phyloP scores from a whole-genome alignment of 1,140 invertebrate genomes.

The Acyrthosiphon pisum region DNA sequence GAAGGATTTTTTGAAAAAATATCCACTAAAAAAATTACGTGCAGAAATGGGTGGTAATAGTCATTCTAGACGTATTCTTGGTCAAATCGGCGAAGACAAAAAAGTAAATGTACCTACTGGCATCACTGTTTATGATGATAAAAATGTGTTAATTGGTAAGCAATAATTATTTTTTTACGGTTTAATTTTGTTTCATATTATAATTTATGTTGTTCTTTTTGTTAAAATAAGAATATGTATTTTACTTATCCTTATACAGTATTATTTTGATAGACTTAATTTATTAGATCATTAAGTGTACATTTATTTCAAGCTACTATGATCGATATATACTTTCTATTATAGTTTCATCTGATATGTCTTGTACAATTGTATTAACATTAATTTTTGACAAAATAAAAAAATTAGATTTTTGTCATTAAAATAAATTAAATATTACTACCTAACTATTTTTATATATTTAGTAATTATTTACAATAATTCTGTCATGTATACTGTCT shows the following conservation, averaged over 20 bases:
- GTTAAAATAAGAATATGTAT: not conserved
- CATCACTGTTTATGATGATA: conserved; percentile 73
- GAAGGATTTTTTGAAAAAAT: conserved; percentile 66
- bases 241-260: not conserved
- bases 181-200: not conserved
- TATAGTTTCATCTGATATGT: too few relatives aligned
- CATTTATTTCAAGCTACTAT: too few relatives aligned
- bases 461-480: not conserved
- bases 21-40: conserved; percentile 68
- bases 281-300: too few relatives aligned
- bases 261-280: not conserved
- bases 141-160: conserved; percentile 69
- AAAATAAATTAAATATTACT: too few relatives aligned
- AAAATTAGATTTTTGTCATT: too few relatives aligned
- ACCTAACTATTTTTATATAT: not conserved
- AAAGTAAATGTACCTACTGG: conserved; percentile 80
- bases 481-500: not conserved
- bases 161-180: conserved; percentile 6
- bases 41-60: conserved; percentile 77
- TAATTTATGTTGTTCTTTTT: not conserved
- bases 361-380: too few relatives aligned
- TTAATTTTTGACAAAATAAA: too few relatives aligned
- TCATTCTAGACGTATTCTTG: conserved; percentile 75
- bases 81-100: conserved; percentile 73
- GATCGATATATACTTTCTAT: too few relatives aligned